phyloP scores from a whole-genome alignment of 2,797 vertebrate genomes.

The Rhadinocentrus ornatus region DNA sequence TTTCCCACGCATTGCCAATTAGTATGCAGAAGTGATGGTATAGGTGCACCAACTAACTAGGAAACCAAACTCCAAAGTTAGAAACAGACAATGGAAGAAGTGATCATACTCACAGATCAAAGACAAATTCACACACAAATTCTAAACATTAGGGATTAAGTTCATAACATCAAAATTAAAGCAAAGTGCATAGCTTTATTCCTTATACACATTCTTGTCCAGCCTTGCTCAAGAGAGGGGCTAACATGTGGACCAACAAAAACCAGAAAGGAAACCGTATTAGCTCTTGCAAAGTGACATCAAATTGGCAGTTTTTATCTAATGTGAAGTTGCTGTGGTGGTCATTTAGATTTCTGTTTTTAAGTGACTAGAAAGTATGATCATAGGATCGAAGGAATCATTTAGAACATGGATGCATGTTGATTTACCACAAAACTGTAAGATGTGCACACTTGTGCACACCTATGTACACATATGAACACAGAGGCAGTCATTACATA shows the following conservation, averaged over 20 bases:
- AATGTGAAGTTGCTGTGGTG: conserved; percentile 33
- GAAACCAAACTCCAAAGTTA: conserved; percentile 41
- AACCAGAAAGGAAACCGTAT: conserved; percentile 17
- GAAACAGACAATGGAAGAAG: conserved; percentile 30
- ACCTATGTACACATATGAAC: conserved; percentile 10
- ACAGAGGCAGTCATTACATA: conserved; percentile 47
- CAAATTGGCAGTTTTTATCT: conserved; percentile 33
- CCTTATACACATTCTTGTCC: conserved; percentile 11
- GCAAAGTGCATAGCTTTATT: conserved; percentile 20
- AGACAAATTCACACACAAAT: conserved; percentile 9
- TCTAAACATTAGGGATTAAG: neutral
- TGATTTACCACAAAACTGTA: conserved; percentile 34
- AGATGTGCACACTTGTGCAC: conserved; percentile 23
- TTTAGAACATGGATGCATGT: conserved; percentile 22
- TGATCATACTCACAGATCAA: neutral
- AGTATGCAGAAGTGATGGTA: conserved; percentile 65
- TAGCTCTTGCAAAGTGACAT: conserved; percentile 25
- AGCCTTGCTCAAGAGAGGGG: no score
- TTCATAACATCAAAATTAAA: neutral
- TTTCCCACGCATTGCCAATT: conserved; percentile 78
- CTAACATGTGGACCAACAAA: conserved; percentile 11
- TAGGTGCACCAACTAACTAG: conserved; percentile 50
- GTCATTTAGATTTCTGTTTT: conserved; percentile 36
- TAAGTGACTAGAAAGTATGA: conserved; percentile 27
- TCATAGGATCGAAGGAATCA: conserved; percentile 9